phyloP scores from a whole-genome alignment of 2,113 vertebrate species.

The Chlamydotis undulata region DNA sequence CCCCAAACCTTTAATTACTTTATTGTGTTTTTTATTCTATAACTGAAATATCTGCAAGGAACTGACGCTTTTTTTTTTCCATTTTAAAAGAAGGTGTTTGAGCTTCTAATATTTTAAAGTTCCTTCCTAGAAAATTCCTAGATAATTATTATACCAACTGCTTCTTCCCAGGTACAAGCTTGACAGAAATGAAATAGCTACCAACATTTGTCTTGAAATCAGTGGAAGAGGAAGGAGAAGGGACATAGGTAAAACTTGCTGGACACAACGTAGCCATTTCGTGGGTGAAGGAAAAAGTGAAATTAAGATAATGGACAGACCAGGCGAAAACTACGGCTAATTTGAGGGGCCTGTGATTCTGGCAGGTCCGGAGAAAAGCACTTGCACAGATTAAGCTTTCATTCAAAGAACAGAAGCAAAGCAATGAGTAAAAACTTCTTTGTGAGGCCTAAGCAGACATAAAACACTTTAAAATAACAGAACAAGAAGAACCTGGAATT shows the following conservation, averaged over 20 bases:
- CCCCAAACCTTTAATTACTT: background rate
- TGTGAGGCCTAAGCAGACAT: background rate
- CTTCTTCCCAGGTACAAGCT: background rate
- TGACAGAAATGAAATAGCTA: background rate
- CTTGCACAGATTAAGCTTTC: background rate
- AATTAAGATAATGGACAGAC: rapidly evolving
- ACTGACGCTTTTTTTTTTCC: background rate
- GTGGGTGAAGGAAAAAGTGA: background rate
- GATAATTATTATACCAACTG: background rate
- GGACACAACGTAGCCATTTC: background rate
- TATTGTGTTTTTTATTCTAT: background rate
- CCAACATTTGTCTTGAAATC: background rate
- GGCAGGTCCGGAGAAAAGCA: background rate
- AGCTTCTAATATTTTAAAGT: background rate
- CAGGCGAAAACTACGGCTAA: background rate
- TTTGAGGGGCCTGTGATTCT: background rate
- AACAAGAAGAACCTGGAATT: background rate
- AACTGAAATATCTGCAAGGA: background rate
- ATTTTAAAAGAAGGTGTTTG: background rate
- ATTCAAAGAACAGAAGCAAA: background rate
- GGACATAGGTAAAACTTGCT: background rate
- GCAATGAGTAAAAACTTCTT: background rate
- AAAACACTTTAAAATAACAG: background rate
- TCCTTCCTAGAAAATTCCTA: background rate
- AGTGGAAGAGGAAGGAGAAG: background rate